These are phyloP conservation scores for Trachelus stipa DNA, from an alignment of 2,888 invertebrate species.

Conservation along the genomic window DNA sequence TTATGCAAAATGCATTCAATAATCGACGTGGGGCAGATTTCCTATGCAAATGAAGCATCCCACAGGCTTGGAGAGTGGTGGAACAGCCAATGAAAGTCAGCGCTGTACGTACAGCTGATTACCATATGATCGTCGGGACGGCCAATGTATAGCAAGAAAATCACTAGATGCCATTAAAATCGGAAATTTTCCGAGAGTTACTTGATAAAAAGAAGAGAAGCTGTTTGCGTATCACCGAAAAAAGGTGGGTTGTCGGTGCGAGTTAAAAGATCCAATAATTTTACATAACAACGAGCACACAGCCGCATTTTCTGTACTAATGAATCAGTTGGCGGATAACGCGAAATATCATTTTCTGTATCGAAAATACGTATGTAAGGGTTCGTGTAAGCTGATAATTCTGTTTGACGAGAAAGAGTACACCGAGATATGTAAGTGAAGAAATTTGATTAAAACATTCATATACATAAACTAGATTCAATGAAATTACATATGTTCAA, in stretches of 20 bases:
- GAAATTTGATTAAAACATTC: neutral
- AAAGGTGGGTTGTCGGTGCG: neutral
- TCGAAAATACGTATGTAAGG: neutral
- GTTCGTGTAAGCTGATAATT: neutral
- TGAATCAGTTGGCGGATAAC: neutral
- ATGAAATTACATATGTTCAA: neutral
- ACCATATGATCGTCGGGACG: conserved; percentile 54
- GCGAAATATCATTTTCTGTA: neutral
- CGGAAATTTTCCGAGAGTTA: neutral
- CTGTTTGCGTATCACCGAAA: neutral
- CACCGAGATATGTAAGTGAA: neutral
- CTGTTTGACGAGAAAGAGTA: neutral
- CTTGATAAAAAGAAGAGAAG: neutral
- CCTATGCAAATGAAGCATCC: neutral
- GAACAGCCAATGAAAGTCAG: neutral
- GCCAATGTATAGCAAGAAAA: conserved; percentile 37
- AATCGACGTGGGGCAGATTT: neutral
- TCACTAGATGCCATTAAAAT: conserved; percentile 1
- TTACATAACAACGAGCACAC: neutral
- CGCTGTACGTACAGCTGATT: conserved; percentile 54
- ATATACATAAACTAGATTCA: neutral
- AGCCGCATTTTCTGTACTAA: neutral
- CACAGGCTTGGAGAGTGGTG: neutral
- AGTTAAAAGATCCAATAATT: neutral
- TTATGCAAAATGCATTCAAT: neutral